phyloP scores from a whole-genome alignment of 2,888 invertebrate genomes.

The Eupelmus urozonus region DNA sequence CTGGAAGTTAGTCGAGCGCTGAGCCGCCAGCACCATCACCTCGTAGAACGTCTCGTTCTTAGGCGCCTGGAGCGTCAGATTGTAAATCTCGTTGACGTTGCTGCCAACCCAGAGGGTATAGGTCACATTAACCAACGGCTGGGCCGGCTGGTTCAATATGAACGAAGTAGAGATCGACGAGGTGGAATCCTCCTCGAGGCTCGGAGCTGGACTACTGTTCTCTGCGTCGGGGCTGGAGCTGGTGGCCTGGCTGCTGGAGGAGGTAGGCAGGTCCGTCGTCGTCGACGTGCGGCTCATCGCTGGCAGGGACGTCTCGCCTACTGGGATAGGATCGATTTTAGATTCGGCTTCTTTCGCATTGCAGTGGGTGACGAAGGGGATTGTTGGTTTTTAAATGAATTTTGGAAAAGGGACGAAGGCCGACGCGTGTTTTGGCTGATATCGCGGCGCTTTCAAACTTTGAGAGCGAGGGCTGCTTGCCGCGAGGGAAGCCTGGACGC shows the following conservation, averaged over 20 bases:
- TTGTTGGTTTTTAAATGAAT: not conserved
- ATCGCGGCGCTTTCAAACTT: no score
- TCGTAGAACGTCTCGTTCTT: constrained; percentile 84
- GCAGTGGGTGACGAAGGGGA: no score
- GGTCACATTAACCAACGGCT: constrained; percentile 81
- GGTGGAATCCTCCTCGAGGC: not conserved
- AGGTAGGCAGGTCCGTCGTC: constrained; percentile 14
- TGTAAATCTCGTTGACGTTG: constrained; percentile 89
- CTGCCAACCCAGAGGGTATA: constrained; percentile 94
- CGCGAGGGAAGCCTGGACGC: no score
- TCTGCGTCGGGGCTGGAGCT: not conserved
- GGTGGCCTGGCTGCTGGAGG: constrained; percentile 1
- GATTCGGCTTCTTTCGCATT: no score
- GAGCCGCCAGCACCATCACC: constrained; percentile 91
- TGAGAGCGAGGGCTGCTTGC: no score
- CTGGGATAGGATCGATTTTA: constrained; percentile 23
- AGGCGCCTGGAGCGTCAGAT: constrained; percentile 86
- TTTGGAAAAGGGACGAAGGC: not conserved
- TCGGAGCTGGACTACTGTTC: not conserved
- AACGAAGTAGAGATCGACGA: not conserved
- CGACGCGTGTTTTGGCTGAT: no score
- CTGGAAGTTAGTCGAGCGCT: constrained; percentile 84
- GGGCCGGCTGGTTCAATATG: not conserved
- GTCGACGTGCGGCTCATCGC: constrained; percentile 16
- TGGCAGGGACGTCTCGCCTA: constrained; percentile 60